These are phyloP conservation scores for Penaeus indicus DNA, from an alignment of 1,140 invertebrate genomes.

Conservation along the genomic window DNA sequence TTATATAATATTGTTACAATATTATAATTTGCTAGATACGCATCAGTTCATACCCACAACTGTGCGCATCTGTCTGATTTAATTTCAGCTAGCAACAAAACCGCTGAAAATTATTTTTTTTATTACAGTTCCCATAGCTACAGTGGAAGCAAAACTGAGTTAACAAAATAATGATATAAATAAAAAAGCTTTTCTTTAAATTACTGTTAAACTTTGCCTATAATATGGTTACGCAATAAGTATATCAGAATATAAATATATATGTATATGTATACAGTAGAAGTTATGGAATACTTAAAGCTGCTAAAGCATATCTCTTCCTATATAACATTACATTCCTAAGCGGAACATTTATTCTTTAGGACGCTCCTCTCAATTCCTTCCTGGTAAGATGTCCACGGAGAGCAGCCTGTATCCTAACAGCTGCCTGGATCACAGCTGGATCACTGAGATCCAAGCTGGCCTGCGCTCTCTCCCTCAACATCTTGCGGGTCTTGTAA, in stretches of 20 bases:
- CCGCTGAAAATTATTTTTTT: too few relatives aligned
- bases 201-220: too few relatives aligned
- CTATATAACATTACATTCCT: not conserved
- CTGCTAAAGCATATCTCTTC: not conserved
- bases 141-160: too few relatives aligned
- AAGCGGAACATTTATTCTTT: not conserved
- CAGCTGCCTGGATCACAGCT: conserved; percentile 6
- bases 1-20: too few relatives aligned
- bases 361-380: not conserved
- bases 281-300: not conserved
- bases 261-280: conserved; percentile 17
- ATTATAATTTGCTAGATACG: too few relatives aligned
- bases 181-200: too few relatives aligned
- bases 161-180: too few relatives aligned
- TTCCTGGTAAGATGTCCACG: not conserved
- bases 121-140: too few relatives aligned
- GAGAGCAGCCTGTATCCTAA: conserved; percentile 3
- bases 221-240: too few relatives aligned
- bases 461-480: not conserved
- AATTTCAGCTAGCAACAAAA: too few relatives aligned
- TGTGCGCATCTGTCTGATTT: too few relatives aligned
- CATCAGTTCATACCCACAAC: too few relatives aligned
- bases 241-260: conserved; percentile 1
- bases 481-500: conserved; percentile 31
- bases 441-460: conserved; percentile 10